Conservation (phyloP, 2,888 invertebrate genomes). For the Sinopyrophorus schimmeli region DNA sequence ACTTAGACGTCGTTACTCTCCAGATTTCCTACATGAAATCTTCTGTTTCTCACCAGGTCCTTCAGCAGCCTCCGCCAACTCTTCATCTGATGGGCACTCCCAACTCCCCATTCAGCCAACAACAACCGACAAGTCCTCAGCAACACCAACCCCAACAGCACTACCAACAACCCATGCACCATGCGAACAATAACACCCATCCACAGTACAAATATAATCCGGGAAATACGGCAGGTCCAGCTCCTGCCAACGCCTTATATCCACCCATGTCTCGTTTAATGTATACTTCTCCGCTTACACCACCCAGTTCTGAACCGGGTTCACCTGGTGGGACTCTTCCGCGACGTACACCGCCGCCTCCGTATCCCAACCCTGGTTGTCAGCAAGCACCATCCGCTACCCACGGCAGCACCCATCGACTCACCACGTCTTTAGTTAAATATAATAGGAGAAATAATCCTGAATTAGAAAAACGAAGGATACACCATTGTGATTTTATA, state of each 20-base stretch:
- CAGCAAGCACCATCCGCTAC: conserved; percentile 44
- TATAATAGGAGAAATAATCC: conserved; percentile 96
- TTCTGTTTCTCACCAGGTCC: conserved; percentile 38
- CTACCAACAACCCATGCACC: conserved; percentile 40
- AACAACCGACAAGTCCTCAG: conserved; percentile 45
- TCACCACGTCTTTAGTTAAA: conserved; percentile 59
- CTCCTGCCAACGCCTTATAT: conserved; percentile 56
- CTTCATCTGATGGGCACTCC: conserved; percentile 62
- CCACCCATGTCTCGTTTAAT: conserved; percentile 66
- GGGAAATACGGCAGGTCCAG: conserved; percentile 48
- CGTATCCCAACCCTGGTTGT: conserved; percentile 67
- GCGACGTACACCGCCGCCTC: conserved; percentile 75
- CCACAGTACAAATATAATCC: conserved; percentile 43
- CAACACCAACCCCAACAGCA: conserved; percentile 54
- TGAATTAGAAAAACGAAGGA: conserved; percentile 91
- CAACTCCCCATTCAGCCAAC: conserved; percentile 54
- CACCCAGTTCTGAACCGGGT: conserved; percentile 86
- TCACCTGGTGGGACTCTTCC: conserved; percentile 75
- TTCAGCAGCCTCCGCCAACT: conserved; percentile 57
- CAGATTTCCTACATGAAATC: conserved; percentile 5
- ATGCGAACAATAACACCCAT: conserved; percentile 44
- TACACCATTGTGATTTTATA: conserved; percentile 95
- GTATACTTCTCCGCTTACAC: conserved; percentile 84
- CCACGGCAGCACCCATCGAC: conserved; percentile 36
- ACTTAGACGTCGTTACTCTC: background rate